Conservation (phyloP, 2,113 vertebrate species). For the Psittacula cyanocephala region DNA sequence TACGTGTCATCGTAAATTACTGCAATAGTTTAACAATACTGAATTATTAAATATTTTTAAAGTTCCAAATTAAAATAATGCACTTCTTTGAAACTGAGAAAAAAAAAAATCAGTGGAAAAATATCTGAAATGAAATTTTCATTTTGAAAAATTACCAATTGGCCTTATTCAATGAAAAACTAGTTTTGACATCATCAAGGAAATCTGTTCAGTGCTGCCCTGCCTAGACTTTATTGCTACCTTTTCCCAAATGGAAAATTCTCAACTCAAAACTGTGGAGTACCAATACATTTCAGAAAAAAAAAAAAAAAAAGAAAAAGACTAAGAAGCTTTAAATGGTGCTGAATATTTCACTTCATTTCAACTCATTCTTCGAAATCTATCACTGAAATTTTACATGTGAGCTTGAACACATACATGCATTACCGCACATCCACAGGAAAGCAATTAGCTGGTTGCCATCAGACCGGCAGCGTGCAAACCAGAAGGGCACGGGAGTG, state of each 20-base stretch:
- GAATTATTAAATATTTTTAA: neutral
- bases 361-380: neutral
- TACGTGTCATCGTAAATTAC: neutral
- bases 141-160: neutral
- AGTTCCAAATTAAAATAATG: neutral
- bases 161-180: neutral
- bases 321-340: neutral
- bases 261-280: neutral
- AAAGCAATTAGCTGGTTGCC: neutral
- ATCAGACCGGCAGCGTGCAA: neutral
- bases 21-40: neutral
- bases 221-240: neutral
- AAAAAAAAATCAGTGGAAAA: neutral
- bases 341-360: neutral
- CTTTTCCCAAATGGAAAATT: neutral
- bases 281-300: neutral
- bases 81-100: neutral
- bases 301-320: neutral
- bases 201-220: neutral
- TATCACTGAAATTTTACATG: neutral
- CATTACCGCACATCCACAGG: neutral
- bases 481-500: neutral
- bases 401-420: neutral
- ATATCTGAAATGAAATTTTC: neutral
- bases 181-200: neutral